Percentiles rank a stretch among this genome's conserved stretches.
Conservation (phyloP, 2,113 vertebrate genomes). For the Gobius niger region DNA sequence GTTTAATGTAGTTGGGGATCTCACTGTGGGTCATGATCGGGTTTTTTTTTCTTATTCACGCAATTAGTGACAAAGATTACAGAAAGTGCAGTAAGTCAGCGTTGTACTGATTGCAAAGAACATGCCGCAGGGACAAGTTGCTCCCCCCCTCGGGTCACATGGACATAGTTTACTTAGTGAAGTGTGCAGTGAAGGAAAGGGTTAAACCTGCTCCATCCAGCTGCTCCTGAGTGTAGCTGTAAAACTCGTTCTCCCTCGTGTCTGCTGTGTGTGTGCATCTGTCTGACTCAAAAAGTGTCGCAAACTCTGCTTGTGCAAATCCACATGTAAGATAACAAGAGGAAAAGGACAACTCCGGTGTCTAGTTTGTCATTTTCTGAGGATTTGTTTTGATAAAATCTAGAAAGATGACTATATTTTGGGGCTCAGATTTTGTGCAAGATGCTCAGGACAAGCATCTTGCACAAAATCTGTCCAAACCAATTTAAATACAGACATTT, state of each 20-base stretch:
- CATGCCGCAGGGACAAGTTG: neutral
- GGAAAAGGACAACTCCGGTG: slow-evolving; percentile 2
- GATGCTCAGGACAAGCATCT: too few species aligned
- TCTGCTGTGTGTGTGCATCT: slow-evolving; percentile 54
- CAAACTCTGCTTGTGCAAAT: slow-evolving; percentile 46
- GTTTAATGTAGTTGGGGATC: neutral
- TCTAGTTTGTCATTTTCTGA: slow-evolving; percentile 10
- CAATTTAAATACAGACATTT: too few species aligned
- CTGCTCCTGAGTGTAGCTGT: slow-evolving; percentile 64
- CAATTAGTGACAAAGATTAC: too few species aligned
- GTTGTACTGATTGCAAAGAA: too few species aligned
- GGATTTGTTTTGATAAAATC: neutral
- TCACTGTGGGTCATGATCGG: neutral
- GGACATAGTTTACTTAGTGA: slow-evolving; percentile 27
- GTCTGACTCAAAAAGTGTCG: slow-evolving; percentile 49
- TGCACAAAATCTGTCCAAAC: too few species aligned
- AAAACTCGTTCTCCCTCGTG: slow-evolving; percentile 79
- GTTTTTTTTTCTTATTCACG: too few species aligned
- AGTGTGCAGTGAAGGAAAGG: slow-evolving; percentile 55
- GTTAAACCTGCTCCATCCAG: slow-evolving; percentile 71
- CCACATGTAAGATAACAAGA: slow-evolving; percentile 42
- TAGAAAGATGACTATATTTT: too few species aligned
- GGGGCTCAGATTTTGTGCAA: too few species aligned
- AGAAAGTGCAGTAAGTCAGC: too few species aligned
- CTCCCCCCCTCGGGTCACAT: neutral